Evolutionary conservation across 2,888 invertebrate genomes (phyloP).

Genomic region (Crematogaster levior): DNA sequence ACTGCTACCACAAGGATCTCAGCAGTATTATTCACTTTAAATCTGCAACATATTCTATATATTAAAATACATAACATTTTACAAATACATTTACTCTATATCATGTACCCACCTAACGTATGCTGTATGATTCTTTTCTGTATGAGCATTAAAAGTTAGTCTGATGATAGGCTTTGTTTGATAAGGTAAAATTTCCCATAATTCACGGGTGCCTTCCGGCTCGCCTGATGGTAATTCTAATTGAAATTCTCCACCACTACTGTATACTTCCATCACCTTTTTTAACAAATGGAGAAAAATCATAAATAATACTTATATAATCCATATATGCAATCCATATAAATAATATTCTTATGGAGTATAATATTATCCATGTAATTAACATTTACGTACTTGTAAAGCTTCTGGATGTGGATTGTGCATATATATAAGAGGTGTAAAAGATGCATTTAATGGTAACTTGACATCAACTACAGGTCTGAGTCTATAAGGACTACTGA

Average conservation of each 20-base stretch:
- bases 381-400: slow-evolving; percentile 90
- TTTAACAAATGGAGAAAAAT: slow-evolving; percentile 3
- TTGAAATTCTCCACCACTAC: slow-evolving; percentile 96
- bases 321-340: too few relatives aligned
- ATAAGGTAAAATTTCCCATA: slow-evolving; percentile 97
- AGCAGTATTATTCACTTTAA: slow-evolving; percentile 90
- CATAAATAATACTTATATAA: background rate
- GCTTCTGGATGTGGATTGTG: slow-evolving; percentile 97
- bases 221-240: slow-evolving; percentile 94
- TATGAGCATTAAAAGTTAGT: slow-evolving; percentile 92
- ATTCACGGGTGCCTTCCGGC: slow-evolving; percentile 91
- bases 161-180: slow-evolving; percentile 95
- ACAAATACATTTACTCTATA: background rate
- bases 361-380: background rate
- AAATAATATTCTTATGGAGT: background rate
- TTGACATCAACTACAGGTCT: slow-evolving; percentile 96
- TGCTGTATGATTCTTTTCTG: slow-evolving; percentile 93
- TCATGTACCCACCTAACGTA: slow-evolving; percentile 89
- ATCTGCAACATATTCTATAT: slow-evolving; percentile 85
- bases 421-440: slow-evolving; percentile 95
- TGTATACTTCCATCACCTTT: slow-evolving; percentile 92
- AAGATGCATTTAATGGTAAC: slow-evolving; percentile 96
- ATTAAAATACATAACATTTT: background rate
- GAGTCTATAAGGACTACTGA: slow-evolving; percentile 96
- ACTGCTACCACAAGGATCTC: slow-evolving; percentile 93